Evolutionary conservation across 2,113 vertebrate genomes (phyloP).

Genomic region (Brachypteracias leptosomus): DNA sequence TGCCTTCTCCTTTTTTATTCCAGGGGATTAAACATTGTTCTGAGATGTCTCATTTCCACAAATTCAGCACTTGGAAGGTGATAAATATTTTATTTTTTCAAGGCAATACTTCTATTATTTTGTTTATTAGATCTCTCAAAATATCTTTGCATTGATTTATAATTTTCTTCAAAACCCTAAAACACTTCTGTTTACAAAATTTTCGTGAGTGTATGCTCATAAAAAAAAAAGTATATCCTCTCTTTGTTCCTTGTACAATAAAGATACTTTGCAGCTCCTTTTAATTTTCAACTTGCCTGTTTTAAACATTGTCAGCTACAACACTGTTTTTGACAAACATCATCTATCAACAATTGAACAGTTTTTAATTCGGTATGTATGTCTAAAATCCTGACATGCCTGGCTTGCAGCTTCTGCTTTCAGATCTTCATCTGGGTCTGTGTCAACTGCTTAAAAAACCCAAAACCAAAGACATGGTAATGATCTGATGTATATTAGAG

Average conservation of each 20-base stretch:
- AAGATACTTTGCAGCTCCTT: neutral
- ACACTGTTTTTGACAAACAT: neutral
- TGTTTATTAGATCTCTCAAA: neutral
- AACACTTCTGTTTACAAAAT: neutral
- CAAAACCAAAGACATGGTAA: neutral
- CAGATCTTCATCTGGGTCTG: constrained; percentile 75
- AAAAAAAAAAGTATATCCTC: neutral
- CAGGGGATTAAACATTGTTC: neutral
- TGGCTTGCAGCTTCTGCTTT: constrained; percentile 65
- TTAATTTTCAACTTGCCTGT: neutral
- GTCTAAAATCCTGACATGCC: constrained; percentile 67
- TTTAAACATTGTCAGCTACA: neutral
- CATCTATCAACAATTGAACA: neutral
- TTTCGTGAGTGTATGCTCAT: neutral
- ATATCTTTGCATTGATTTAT: neutral
- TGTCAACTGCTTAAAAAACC: constrained; percentile 66
- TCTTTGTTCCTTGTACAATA: neutral
- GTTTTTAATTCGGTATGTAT: neutral
- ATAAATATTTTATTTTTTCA: neutral
- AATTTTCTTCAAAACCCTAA: neutral
- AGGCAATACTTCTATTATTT: neutral
- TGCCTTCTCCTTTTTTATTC: neutral
- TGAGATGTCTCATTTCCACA: neutral
- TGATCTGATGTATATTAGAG: neutral
- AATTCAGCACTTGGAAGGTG: neutral